These are phyloP conservation scores for Rapana venosa DNA, from an alignment of 2,888 invertebrate species.

Conservation along the genomic window DNA sequence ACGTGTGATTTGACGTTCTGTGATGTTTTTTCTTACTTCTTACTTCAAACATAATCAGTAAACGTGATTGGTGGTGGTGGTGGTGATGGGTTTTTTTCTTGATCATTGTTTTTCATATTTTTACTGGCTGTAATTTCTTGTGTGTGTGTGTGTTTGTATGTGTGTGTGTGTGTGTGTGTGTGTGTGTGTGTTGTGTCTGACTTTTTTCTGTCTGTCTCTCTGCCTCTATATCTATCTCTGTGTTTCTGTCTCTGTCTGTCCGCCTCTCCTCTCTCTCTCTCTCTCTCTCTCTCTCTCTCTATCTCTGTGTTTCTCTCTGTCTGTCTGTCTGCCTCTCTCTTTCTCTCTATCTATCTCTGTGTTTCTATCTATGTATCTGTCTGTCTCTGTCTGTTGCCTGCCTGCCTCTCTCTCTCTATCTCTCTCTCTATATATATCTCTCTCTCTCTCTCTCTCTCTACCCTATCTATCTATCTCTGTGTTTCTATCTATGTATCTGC, in stretches of 20 bases:
- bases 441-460: background rate
- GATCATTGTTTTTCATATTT: background rate
- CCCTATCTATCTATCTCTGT: background rate
- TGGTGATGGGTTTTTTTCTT: background rate
- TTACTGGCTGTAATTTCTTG: background rate
- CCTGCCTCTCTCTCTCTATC: no score
- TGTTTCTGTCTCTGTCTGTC: background rate
- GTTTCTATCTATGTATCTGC: no score
- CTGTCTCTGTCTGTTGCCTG: background rate
- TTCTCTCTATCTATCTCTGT: background rate
- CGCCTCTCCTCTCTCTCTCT: background rate
- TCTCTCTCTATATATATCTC: background rate
- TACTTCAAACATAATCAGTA: background rate
- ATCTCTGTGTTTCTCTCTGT: no score
- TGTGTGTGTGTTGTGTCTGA: background rate
- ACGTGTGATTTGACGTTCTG: background rate
- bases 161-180: background rate
- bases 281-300: no score
- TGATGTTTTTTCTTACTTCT: slow-evolving; percentile 2
- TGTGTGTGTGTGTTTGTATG: background rate
- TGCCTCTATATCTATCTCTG: background rate
- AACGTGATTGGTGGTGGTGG: background rate
- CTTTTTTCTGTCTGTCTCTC: background rate
- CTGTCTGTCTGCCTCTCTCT: no score
- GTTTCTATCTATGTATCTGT: background rate